A percentile compares a stretch with the other conserved stretches of the same genome.
These are phyloP conservation scores for Stomatorhinus walkeri DNA, from an alignment of 2,797 vertebrate genomes.

Conservation along the genomic window DNA sequence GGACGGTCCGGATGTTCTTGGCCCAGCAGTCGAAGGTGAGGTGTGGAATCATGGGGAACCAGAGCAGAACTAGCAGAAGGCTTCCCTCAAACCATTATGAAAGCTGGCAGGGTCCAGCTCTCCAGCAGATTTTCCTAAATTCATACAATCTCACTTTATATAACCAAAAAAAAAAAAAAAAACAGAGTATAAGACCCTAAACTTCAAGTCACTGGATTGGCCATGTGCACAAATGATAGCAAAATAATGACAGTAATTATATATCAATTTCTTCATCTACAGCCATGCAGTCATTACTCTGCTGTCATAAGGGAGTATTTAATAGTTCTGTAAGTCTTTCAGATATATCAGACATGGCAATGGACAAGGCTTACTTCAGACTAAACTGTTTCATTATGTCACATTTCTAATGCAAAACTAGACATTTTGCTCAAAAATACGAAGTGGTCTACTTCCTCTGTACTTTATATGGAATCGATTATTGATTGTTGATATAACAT, in stretches of 20 bases:
- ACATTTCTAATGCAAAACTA: not conserved
- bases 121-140: not conserved
- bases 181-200: not conserved
- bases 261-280: not conserved
- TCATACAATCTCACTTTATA: not conserved
- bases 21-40: not conserved
- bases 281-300: not conserved
- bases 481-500: not conserved
- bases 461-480: not conserved
- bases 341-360: not conserved
- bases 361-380: not conserved
- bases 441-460: not conserved
- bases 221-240: not conserved
- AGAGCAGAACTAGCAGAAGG: not conserved
- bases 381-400: constrained; percentile 2
- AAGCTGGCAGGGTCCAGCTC: not conserved
- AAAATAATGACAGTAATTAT: not conserved
- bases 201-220: not conserved
- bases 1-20: not conserved
- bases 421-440: not conserved
- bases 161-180: not conserved
- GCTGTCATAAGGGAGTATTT: not conserved
- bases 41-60: not conserved
- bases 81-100: not conserved
- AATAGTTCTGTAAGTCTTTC: not conserved